These are phyloP conservation scores for Amblyraja radiata DNA, from an alignment of 2,797 vertebrate genomes.

Conservation along the genomic window DNA sequence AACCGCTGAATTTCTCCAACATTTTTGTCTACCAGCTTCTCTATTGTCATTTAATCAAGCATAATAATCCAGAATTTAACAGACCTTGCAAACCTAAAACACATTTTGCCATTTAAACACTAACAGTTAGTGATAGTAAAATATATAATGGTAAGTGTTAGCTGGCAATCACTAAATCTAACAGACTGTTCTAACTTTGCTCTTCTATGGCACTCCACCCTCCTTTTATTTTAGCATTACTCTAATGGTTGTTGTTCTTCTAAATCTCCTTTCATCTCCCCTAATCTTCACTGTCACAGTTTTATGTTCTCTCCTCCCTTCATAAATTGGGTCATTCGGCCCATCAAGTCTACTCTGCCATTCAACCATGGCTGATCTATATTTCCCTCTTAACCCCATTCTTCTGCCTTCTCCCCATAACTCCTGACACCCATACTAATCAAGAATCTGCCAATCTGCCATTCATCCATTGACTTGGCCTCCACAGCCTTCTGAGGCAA, in stretches of 20 bases:
- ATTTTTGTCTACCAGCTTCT: too few species aligned
- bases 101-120: background rate
- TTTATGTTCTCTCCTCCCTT: background rate
- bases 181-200: background rate
- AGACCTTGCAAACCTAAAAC: background rate
- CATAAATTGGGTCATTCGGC: too few species aligned
- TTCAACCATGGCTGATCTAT: too few species aligned
- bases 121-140: background rate
- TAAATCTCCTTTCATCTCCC: background rate
- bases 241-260: background rate
- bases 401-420: too few species aligned
- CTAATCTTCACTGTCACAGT: background rate
- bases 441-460: too few species aligned
- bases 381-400: too few species aligned
- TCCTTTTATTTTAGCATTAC: background rate
- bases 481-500: too few species aligned
- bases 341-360: too few species aligned
- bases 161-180: background rate
- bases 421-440: too few species aligned
- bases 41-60: background rate
- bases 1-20: too few species aligned
- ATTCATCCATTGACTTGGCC: too few species aligned
- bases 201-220: too few species aligned
- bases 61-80: background rate
- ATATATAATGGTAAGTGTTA: background rate